Base-by-base conservation (phyloP, 1,140 invertebrate species). In the Coelopa frigida region DNA sequence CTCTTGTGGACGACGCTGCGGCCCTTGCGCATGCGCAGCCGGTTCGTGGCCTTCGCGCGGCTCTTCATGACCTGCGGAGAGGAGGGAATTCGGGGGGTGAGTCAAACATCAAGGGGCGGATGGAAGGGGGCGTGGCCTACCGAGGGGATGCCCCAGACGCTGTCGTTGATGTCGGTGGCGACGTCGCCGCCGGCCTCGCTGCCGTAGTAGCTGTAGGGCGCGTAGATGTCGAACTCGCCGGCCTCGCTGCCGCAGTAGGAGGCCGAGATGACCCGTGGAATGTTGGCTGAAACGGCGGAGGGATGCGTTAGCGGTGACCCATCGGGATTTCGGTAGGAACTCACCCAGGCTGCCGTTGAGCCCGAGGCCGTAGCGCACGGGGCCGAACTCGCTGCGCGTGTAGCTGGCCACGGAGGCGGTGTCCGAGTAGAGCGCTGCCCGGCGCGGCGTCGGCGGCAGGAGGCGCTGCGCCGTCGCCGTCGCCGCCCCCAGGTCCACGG, bases 201-300 rank as follows among this genome's bases (percentile, higher is more conserved):
- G 44, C 78, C 79, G 57, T 84, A 85, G 63, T 85, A 85, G 54
- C 81, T 83, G 60, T 85, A 86, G 4, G 84, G 83, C 8, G 85
- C 80, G 57, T 87, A 87, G 48, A 87, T 83, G 58, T 87, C 84
- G 38, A 65, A 67, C 65, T 89, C 85, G 11, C 67, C 66, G 10
- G 84, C 84, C 61, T 89, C 85, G 57, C 85, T 86, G 45, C 82
- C 80, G 62, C 82, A 86, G 65, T 87, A 87, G 2, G 79, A 82
- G n/a, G 84, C 70, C 2, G 84, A 85, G 31, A 81, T 73, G 40
- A 79, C 76, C 50, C 78, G 72, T 47, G 73, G 71, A 60, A 75
- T 74, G 53, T 73, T 73, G 23, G 61, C 66, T 69, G 15, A 1
- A 50, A 47, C 11, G 11, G 29, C 17, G 23, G 21, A 14, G 26